A percentile compares a stretch with the other conserved stretches of the same genome.
Evolutionary conservation across 2,113 vertebrate genomes (phyloP).

Genomic region (Chunga burmeisteri): DNA sequence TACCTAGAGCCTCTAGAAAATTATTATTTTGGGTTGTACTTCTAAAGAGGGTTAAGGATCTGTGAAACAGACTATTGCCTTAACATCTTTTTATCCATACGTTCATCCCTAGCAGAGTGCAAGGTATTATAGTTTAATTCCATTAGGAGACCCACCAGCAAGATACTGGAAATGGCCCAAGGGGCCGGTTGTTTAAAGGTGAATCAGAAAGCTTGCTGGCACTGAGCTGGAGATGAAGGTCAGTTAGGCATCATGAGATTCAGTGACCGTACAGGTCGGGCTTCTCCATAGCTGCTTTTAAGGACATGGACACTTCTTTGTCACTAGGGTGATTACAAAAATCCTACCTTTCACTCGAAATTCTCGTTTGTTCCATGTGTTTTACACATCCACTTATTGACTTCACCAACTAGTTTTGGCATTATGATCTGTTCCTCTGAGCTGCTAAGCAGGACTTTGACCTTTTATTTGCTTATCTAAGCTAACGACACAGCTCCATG

Average conservation of each 20-base stretch:
- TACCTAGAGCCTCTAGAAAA: background rate
- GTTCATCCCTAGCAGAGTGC: background rate
- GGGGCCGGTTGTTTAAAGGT: background rate
- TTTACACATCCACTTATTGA: background rate
- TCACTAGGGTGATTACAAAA: background rate
- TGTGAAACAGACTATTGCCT: background rate
- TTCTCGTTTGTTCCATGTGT: background rate
- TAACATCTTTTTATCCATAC: conserved; percentile 16
- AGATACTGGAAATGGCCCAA: background rate
- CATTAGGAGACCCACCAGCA: conserved; percentile 13
- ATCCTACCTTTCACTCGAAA: background rate
- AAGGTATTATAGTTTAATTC: conserved; percentile 13
- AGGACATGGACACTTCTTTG: background rate
- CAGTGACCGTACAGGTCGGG: fast-evolving
- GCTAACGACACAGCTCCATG: background rate
- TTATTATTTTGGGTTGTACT: background rate
- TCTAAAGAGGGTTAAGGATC: background rate
- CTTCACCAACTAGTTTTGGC: background rate
- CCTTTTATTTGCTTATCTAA: background rate
- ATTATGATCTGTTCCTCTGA: background rate
- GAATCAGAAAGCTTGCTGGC: background rate
- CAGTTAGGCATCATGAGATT: background rate
- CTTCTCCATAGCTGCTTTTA: background rate
- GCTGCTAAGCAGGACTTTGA: background rate
- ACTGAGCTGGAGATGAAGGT: background rate